A percentile compares a stretch with the other conserved stretches of the same genome.
Evolutionary conservation across 2,888 invertebrate species (phyloP).

Genomic region (Parnassius orleans): DNA sequence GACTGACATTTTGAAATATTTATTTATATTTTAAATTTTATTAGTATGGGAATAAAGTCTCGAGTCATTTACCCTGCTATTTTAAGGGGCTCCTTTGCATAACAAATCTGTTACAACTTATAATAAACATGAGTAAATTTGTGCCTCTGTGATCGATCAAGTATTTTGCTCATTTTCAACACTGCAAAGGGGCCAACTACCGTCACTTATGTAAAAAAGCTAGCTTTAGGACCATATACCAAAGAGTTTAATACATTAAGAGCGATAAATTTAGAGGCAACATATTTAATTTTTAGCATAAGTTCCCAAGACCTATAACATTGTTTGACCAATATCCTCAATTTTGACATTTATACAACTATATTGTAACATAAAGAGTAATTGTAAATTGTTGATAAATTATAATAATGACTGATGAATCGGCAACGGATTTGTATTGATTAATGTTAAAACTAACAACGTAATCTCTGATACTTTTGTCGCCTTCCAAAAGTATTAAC

Average conservation of each 20-base stretch:
- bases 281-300: slow-evolving; percentile 73
- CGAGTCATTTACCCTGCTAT: slow-evolving; percentile 13
- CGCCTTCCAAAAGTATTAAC: slow-evolving; percentile 46
- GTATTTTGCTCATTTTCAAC: slow-evolving; percentile 30
- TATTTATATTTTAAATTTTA: slow-evolving; percentile 15
- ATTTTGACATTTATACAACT: slow-evolving; percentile 46
- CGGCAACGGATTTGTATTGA: slow-evolving; percentile 16
- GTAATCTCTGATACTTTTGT: slow-evolving; percentile 26
- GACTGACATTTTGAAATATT: slow-evolving; percentile 17
- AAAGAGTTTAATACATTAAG: slow-evolving; percentile 78
- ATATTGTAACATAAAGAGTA: slow-evolving; percentile 34
- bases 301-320: slow-evolving; percentile 65
- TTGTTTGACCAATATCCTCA: slow-evolving; percentile 64
- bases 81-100: slow-evolving; percentile 47
- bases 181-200: slow-evolving; percentile 60
- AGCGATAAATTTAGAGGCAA: slow-evolving; percentile 59
- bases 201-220: slow-evolving; percentile 55
- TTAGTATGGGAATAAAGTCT: slow-evolving; percentile 2
- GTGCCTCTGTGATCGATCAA: slow-evolving; percentile 36
- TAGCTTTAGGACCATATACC: slow-evolving; percentile 78
- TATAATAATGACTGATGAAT: slow-evolving; percentile 20
- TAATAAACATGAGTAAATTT: slow-evolving; percentile 13
- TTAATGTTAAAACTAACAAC: slow-evolving; percentile 6
- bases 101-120: slow-evolving; percentile 4
- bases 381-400: slow-evolving; percentile 18